Base-by-base conservation (phyloP, 2,113 vertebrate species). In the Egretta garzetta region DNA sequence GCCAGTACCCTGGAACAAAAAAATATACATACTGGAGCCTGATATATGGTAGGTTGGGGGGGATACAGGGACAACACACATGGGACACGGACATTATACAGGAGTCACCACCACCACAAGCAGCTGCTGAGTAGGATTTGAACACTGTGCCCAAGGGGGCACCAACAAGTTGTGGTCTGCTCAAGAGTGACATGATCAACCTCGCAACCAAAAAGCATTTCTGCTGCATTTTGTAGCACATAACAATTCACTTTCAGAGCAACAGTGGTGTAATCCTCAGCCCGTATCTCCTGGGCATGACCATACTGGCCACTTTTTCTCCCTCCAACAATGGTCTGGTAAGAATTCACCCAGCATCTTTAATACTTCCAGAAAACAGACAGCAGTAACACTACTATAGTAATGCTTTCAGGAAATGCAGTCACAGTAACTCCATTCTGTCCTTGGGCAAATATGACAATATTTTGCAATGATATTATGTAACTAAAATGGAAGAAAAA, bases 141-240 rank as follows among this genome's bases (percentile, higher is more conserved):
- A 87, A 74, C 0, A 1, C 30, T 49, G 52, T 22, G 64, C 43
- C 52, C 43, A 33, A 55, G 23, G 32, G 33, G 95, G 32, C 28
- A 55, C 52, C 47, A 84, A 22, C 26, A 50, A 55, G 9, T 27
- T 60, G 27, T 7, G 15, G 16, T 63, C 45, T 83, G 58, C 79
- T 76, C 0, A 0, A 86, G 14, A 82, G 43, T 14, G 49, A 47
- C 43, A 24, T 1, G 11, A 77, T 41, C 24, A 71, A 60, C 53
- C 16, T 35, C 32, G 45, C 21, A 56, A 83, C 41, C 27, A 37
- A 72, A 73, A 72, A 53, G 22, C 33, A 20, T 18, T 73, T 62
- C 19, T 63, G 37, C 43, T 62, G 64, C 3, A 0, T 35, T 63
- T 52, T 58, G 21, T 11, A 58, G 73, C 60, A 59, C 43, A 26